Conservation (phyloP, 2,113 vertebrate species). For the Semicossyphus pulcher region DNA sequence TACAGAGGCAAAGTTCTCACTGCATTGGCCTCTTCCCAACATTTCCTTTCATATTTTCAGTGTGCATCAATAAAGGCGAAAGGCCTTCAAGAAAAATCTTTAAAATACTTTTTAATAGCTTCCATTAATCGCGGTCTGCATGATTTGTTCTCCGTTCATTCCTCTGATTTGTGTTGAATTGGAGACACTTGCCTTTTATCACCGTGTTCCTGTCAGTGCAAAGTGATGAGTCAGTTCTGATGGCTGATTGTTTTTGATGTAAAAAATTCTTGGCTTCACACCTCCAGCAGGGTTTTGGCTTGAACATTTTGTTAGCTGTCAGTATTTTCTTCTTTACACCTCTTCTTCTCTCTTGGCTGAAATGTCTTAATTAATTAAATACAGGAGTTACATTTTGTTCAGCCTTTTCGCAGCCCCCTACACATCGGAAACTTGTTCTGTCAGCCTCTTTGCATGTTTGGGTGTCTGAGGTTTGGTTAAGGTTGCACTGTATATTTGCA, state of each 20-base stretch:
- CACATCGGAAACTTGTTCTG: not conserved
- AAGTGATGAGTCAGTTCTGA: not conserved
- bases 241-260: not conserved
- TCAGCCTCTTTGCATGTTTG: not conserved
- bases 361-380: not conserved
- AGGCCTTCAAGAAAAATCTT: too few relatives aligned
- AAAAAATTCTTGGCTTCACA: not conserved
- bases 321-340: not conserved
- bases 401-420: too few relatives aligned
- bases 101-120: not conserved
- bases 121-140: not conserved
- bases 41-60: too few relatives aligned
- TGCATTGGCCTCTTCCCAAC: too few relatives aligned
- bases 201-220: not conserved
- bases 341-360: not conserved
- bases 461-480: not conserved
- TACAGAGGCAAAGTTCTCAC: too few relatives aligned
- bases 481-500: constrained; percentile 1
- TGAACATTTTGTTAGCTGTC: not conserved
- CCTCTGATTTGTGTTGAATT: not conserved
- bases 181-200: not conserved
- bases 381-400: not conserved
- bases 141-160: not conserved
- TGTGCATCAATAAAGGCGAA: too few relatives aligned
- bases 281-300: not conserved